Base-by-base conservation (phyloP, 1,140 invertebrate species). In the Leptinotarsa undecemlineata region DNA sequence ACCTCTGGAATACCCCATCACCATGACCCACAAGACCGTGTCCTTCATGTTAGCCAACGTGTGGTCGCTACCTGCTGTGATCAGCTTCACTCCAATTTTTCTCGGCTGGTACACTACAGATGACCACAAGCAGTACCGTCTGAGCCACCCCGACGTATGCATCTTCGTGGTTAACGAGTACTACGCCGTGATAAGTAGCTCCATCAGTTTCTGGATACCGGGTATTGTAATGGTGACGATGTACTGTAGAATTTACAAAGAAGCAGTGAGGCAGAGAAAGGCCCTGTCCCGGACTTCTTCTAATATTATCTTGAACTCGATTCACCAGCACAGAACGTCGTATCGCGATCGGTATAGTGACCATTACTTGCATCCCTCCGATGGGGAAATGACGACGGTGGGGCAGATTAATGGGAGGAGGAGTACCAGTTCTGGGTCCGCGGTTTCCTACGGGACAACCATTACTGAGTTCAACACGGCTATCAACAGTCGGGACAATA, bases 21-120 rank as follows among this genome's bases (percentile, higher is more conserved):
- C 93, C 48, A 96, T 97, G 92, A 96, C 93, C 1, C 90, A 92
- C 76, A 87, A 88, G 77, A 93, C 91, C 13, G 96, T 98, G 0
- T 90, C 89, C 3, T 92, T 94, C 76, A 94, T 94, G 92, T 84
- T 95, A 3, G 91, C 92, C 13, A 91, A 93, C 63, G 95, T 97
- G 0, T 99, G 98, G 98, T 85, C 95, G 6, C 87, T 96, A 63
- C 96, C 97, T 1, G 92, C 95, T 2, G 88, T 97, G 48, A 97
- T 99, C 74, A 98, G 96, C 74, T 97, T 99, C 82, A 94, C 96
- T 62, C 97, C 98, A 1, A 96, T 99, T 62, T 98, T 98, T 83
- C 91, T 93, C 83, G 95, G 94, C 4, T 96, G 95, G 94, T 96
- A 96, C 83, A 95, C 95, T 1, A 95, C 95, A 1, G 89, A 90